phyloP scores from a whole-genome alignment of 2,113 vertebrate species.

The Chaetodon auriga region DNA sequence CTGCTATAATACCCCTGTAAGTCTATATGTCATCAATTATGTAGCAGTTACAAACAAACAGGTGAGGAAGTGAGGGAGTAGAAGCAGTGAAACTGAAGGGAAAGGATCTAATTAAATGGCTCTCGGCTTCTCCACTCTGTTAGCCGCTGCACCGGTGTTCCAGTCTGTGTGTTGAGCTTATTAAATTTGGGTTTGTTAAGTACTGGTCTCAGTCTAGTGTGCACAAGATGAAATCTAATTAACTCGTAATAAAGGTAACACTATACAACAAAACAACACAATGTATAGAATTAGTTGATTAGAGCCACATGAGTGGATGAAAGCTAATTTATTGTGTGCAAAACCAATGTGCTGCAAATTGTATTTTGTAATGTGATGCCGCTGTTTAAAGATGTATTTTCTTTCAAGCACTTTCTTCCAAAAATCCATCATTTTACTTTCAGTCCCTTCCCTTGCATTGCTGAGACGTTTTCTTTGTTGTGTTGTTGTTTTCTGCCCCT shows the following conservation, averaged over 20 bases:
- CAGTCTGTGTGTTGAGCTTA: constrained; percentile 36
- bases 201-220: constrained; percentile 25
- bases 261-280: constrained; percentile 1
- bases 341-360: neutral
- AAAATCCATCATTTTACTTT: neutral
- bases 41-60: constrained; percentile 51
- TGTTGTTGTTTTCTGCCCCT: neutral
- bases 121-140: constrained; percentile 16
- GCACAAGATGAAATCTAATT: constrained; percentile 14
- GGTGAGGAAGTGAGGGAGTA: constrained; percentile 27
- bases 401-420: neutral
- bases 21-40: constrained; percentile 51
- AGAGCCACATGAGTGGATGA: neutral
- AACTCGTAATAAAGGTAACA: constrained; percentile 20
- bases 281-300: neutral
- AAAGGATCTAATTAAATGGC: constrained; percentile 56
- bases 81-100: constrained; percentile 34
- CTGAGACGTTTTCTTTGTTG: neutral
- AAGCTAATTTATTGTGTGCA: neutral
- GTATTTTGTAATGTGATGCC: neutral
- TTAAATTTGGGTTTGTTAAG: constrained; percentile 37
- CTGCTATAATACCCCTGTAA: constrained; percentile 15
- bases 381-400: neutral
- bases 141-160: constrained; percentile 19
- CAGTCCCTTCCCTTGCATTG: neutral